Conservation (phyloP, 2,888 invertebrate species). For the Morpho deidamia region DNA sequence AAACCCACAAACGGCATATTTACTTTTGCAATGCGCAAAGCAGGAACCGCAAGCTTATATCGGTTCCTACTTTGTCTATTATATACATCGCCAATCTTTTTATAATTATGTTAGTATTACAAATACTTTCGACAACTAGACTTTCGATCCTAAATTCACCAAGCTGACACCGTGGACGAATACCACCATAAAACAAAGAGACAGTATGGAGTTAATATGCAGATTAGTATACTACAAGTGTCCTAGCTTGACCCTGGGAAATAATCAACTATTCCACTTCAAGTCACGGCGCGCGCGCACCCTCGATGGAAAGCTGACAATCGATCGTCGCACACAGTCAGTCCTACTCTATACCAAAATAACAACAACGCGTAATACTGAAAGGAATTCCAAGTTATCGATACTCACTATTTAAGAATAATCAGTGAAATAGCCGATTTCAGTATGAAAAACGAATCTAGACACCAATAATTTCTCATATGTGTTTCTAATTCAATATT, state of each 20-base stretch:
- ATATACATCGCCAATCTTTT: too few relatives aligned
- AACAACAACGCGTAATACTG: not conserved
- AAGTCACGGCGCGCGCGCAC: conserved; percentile 56
- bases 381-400: not conserved
- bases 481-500: too few relatives aligned
- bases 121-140: not conserved
- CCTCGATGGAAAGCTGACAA: conserved; percentile 30
- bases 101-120: not conserved
- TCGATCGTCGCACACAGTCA: conserved; percentile 15
- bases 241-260: conserved; percentile 28
- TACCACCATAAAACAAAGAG: conserved; percentile 17
- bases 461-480: too few relatives aligned
- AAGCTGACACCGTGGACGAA: conserved; percentile 1
- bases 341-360: not conserved
- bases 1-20: too few relatives aligned
- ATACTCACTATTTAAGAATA: not conserved
- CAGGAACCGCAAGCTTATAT: too few relatives aligned
- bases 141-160: conserved; percentile 8
- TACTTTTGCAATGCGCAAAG: too few relatives aligned
- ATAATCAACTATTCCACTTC: conserved; percentile 59
- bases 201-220: conserved; percentile 47
- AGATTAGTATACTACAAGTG: conserved; percentile 51
- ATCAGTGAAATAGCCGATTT: not conserved
- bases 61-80: too few relatives aligned
- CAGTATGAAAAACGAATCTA: too few relatives aligned